Evolutionary conservation across 2,113 vertebrate genomes (phyloP).

Genomic region (Haemorhous mexicanus): DNA sequence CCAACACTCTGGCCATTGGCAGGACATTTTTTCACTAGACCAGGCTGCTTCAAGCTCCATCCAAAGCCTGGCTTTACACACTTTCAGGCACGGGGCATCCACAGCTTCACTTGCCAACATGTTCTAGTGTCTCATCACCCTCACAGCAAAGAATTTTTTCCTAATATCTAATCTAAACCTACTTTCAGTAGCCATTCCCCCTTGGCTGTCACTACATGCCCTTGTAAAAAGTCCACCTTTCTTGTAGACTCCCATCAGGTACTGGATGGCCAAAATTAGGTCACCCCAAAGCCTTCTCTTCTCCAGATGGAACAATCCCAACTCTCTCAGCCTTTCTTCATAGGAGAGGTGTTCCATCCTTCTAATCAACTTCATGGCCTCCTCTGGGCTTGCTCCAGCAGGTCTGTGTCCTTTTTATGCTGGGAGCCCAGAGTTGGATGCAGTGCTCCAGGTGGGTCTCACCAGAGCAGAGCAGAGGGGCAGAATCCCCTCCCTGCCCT

Average conservation of each 20-base stretch:
- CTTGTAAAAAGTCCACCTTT: background rate
- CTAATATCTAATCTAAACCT: background rate
- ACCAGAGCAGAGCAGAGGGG: background rate
- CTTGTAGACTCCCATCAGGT: background rate
- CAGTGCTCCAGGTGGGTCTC: background rate
- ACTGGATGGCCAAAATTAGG: background rate
- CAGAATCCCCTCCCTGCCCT: background rate
- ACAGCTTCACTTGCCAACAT: background rate
- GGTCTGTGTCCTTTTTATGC: fast-evolving
- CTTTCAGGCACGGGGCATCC: background rate
- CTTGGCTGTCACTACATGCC: background rate
- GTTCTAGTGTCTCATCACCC: background rate
- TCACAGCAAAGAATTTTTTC: background rate
- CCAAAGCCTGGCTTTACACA: background rate
- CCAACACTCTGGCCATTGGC: background rate
- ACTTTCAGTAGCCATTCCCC: background rate
- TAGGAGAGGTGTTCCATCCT: background rate
- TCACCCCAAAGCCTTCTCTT: background rate
- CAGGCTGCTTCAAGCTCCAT: background rate
- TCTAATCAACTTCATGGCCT: background rate
- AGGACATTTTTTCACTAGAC: background rate
- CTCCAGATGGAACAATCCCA: background rate
- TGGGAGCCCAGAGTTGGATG: background rate
- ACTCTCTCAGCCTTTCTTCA: background rate
- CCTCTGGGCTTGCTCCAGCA: fast-evolving